Evolutionary conservation across 2,113 vertebrate genomes (phyloP), one percentile per base, ranked within the genome.

Genomic region (Neogobius melanostomus): DNA sequence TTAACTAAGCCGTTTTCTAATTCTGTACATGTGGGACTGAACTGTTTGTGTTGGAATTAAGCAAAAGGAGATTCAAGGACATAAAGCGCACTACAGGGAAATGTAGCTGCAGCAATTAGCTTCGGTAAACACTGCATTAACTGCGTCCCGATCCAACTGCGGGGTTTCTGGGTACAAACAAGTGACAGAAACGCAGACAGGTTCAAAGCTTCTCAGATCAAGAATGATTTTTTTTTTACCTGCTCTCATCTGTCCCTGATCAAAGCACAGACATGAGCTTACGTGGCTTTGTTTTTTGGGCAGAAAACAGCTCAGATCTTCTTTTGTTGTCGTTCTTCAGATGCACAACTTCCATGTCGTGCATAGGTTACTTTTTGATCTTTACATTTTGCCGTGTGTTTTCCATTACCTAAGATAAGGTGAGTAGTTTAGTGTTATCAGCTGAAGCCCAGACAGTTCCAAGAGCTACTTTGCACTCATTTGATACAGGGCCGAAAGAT

Each of bases 191-290:
- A 12, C 5, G 42, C 17, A 21, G 47, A 8, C 47, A 7, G 9
- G 3, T 73, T 16, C 9, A 11, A 60, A 68, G 36, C 10, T 49
- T 11, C 68, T 54, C 28, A 54, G 17, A 54, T 49, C 8, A 36
- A 12, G 3, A 71, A 45, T 11, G 45, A 71, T n/a, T 21, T 21
- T 21, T n/a, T 45, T 72, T 66, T 66, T 21, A 54, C 63, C 59
- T 68, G 59, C 65, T 21, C 63, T 60, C 4, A 9, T 36, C 56
- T 17, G 12, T 45, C 66, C 12, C 1, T 54, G 71, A 84, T 82
- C 61, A 83, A 77, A 65, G 72, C 50, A 6, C 14, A n/a, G 21
- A 53, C 49, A 67, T 50, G 0, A 1, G 11, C 36, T 11, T 65
- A 42, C 47, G 21, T 64, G 46, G 36, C 59, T 61, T 44, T 60